Conservation (phyloP, 2,113 vertebrate genomes). For the Verasper variegatus region DNA sequence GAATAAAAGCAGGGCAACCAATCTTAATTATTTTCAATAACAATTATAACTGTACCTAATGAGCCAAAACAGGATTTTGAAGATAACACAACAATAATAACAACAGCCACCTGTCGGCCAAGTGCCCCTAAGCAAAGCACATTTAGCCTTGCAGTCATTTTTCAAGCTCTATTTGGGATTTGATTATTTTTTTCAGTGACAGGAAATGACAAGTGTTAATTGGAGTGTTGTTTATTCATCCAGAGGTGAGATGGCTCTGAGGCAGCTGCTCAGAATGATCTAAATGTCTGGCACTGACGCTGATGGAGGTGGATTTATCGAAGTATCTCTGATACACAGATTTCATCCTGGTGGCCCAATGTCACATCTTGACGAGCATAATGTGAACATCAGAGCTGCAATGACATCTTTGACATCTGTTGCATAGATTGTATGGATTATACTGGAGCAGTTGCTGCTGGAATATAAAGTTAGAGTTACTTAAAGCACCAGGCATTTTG, state of each 20-base stretch:
- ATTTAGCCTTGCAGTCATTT: background rate
- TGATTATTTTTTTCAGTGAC: slow-evolving; percentile 20
- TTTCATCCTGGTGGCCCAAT: background rate
- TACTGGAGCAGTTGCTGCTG: background rate
- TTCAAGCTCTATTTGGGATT: slow-evolving; percentile 7
- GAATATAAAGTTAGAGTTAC: no score
- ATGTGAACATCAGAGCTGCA: background rate
- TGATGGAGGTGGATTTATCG: slow-evolving; percentile 17
- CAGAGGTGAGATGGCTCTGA: slow-evolving; percentile 30
- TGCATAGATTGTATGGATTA: background rate
- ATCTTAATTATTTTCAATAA: background rate
- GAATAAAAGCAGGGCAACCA: no score
- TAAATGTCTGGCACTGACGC: slow-evolving; percentile 33
- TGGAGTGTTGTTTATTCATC: slow-evolving; percentile 34
- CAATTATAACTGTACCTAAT: background rate
- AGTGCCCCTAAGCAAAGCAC: slow-evolving; percentile 8
- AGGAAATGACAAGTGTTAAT: slow-evolving; percentile 57
- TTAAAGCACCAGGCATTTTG: no score
- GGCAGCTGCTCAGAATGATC: slow-evolving; percentile 38
- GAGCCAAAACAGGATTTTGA: background rate
- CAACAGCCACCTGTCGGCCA: background rate
- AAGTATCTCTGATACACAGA: background rate
- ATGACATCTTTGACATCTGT: background rate
- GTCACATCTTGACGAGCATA: background rate
- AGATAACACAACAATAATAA: background rate